Conservation (phyloP, 2,113 vertebrate species). For the Poeciliopsis occidentalis region DNA sequence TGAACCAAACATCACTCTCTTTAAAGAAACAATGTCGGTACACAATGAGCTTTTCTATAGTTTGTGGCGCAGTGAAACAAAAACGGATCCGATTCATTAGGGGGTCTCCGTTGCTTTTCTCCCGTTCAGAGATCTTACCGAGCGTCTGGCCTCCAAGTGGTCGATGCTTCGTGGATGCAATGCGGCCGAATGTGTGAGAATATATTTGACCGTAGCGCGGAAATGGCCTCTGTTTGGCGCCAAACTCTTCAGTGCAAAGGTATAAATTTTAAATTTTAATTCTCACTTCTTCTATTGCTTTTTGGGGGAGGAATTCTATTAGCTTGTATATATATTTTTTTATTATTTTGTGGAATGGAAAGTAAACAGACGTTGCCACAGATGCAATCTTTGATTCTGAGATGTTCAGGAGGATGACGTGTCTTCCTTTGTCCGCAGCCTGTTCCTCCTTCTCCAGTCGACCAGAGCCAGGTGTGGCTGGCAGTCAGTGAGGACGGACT, state of each 20-base stretch:
- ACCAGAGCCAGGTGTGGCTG: slow-evolving; percentile 85
- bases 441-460: slow-evolving; percentile 78
- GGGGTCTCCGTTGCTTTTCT: not conserved
- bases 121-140: slow-evolving; percentile 80
- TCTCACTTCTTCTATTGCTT: not conserved
- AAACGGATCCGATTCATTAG: not conserved
- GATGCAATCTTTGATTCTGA: not conserved
- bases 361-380: not conserved
- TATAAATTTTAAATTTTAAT: slow-evolving; percentile 45
- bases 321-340: too few relatives aligned
- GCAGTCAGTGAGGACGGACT: slow-evolving; percentile 90
- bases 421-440: slow-evolving; percentile 75
- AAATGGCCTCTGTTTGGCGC: slow-evolving; percentile 90
- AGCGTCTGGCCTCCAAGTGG: slow-evolving; percentile 85
- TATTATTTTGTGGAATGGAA: not conserved
- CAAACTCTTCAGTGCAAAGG: slow-evolving; percentile 88
- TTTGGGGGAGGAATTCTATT: not conserved
- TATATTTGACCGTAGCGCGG: slow-evolving; percentile 87
- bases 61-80: not conserved
- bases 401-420: too few relatives aligned
- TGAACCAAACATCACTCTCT: slow-evolving; percentile 42
- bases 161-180: slow-evolving; percentile 85
- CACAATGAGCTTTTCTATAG: not conserved
- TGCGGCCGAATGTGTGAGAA: slow-evolving; percentile 85
- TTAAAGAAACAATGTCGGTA: not conserved